Percentiles rank a stretch among this genome's conserved stretches.
Evolutionary conservation across 2,797 vertebrate species (phyloP).

Genomic region (Spea hammondii): DNA sequence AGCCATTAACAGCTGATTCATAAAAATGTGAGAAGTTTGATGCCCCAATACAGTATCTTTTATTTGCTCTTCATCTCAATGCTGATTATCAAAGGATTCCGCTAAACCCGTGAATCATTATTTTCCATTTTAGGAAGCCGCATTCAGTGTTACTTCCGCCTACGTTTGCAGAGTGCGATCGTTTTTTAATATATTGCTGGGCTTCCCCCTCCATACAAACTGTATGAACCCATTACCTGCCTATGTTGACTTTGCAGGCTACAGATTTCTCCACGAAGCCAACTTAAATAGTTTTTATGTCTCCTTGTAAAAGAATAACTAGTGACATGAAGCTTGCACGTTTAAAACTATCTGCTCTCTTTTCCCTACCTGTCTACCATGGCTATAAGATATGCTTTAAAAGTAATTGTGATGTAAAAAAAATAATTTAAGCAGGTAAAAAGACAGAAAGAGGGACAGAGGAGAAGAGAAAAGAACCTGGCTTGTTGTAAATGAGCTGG

Average conservation of each 20-base stretch:
- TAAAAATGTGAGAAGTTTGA: neutral
- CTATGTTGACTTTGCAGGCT: constrained; percentile 21
- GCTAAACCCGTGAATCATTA: neutral
- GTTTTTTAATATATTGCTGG: constrained; percentile 9
- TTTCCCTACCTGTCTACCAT: neutral
- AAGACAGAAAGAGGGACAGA: no score
- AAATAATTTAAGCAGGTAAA: neutral
- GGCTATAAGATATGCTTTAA: neutral
- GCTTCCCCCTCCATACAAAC: neutral
- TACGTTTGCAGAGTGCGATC: neutral
- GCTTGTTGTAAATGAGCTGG: no score
- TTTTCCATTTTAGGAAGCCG: constrained; percentile 5
- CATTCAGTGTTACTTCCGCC: neutral
- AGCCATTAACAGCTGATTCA: constrained; percentile 27
- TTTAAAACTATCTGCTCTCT: neutral
- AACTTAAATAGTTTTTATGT: constrained; percentile 12
- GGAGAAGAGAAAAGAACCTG: no score
- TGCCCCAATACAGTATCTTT: neutral
- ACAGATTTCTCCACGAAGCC: neutral
- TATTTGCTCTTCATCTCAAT: constrained; percentile 8
- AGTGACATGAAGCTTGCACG: neutral
- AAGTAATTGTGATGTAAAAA: neutral
- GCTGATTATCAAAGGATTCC: constrained; percentile 21
- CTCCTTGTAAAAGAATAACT: constrained; percentile 3
- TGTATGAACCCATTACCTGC: constrained; percentile 23